Base-by-base conservation (phyloP, 1,140 invertebrate species). In the Penaeus indicus region DNA sequence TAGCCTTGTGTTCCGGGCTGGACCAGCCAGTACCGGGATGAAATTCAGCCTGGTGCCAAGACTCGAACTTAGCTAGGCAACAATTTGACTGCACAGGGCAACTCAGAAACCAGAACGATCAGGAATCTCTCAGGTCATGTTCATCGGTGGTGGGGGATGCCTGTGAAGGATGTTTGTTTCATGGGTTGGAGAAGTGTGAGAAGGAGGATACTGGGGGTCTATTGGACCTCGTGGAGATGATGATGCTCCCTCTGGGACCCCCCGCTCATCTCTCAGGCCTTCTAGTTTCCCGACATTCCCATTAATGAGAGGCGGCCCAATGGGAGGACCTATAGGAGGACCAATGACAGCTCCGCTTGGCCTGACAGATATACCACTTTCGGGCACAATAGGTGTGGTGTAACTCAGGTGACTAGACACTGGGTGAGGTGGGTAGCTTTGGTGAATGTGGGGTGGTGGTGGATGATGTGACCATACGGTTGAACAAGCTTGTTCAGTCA, bases 321-420 rank as follows among this genome's bases (percentile, higher is more conserved):
- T 83, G 5, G 90, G 72, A n/a, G 84, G 69, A 27, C 78, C 80
- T n/a, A 78, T 80, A 22, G 86, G 81, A 21, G 80, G 67, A 13
- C 80, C 80, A 62, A 84, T 72, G 54, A 75, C 32, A 54, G 69
- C 47, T n/a, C 81, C 87, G 32, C 81, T 63, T 47, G 87, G 81
- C 38, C 87, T 80, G 27, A 82, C 54, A 21, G 87, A 64, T 22
- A 72, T 63, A 32, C 54, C 64, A 25, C 67, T 82, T 64, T 90
- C 89, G 22, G 90, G 90, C 27, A 90, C 90, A 64, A 91, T 88
- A n/a, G 90, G 90, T n/a, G 90, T 91, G 42, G 90, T 91, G 75
- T 91, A 91, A 82, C 88, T 91, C 42, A 90, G 62, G 61, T 91
- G 90, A 88, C 90, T 91, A 88, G 90, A 87, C 22, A 88, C 81